Evolutionary conservation across 2,113 vertebrate species (phyloP).

Genomic region (Bos taurus): DNA sequence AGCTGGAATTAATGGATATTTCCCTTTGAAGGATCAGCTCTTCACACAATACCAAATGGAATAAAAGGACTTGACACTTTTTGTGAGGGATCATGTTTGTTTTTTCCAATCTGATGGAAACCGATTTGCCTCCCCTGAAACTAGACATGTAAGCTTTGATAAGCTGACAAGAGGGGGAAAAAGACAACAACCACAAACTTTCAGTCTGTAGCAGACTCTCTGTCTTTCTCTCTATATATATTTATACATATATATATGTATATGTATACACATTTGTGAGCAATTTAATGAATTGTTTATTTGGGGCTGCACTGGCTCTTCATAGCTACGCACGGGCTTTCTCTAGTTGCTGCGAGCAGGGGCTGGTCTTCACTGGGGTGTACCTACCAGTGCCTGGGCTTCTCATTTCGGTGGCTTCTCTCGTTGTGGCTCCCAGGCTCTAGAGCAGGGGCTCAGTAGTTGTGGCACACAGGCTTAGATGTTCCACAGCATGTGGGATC

Average conservation of each 20-base stretch:
- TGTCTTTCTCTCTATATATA: not conserved
- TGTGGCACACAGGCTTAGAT: not conserved
- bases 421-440: not conserved
- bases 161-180: not conserved
- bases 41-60: not conserved
- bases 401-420: not conserved
- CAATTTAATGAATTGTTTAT: not conserved
- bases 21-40: constrained; percentile 33
- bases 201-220: not conserved
- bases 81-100: constrained; percentile 16
- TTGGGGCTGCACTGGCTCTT: not conserved
- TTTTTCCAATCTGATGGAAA: constrained; percentile 20
- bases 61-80: not conserved
- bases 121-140: constrained; percentile 21
- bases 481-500: not conserved
- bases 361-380: not conserved
- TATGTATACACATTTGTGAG: not conserved
- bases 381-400: not conserved
- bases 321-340: rapidly evolving
- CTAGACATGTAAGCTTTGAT: constrained; percentile 26
- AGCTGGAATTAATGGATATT: constrained; percentile 23
- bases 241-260: not conserved
- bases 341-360: not conserved
- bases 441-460: not conserved
- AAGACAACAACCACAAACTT: not conserved